Evolutionary conservation across 2,888 invertebrate species (phyloP), one percentile per base, ranked within the genome.

Genomic region (Periphyllus acericola): DNA sequence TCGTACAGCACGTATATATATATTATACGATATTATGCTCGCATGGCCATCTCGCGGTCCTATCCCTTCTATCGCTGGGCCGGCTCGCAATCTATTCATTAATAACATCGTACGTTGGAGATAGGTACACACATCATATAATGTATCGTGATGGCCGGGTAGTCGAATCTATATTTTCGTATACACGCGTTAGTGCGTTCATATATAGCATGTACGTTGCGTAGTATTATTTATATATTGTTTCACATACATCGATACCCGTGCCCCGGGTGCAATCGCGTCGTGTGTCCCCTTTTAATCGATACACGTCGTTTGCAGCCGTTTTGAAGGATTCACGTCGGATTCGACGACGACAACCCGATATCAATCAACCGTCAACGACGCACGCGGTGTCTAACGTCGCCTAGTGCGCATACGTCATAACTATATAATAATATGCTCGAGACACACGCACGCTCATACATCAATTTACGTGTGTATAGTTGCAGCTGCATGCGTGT

Each of bases 301-400:
- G 71, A 72, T 71, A 29, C n/a, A 36, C 74, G 76, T 29, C 72
- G 72, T 60, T 17, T n/a, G 72, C 46, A 46, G 46, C 71, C 40
- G 60, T 83, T 83, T 60, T 60, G 40, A 83, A 55, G 55, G 75
- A 75, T 83, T 83, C 83, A 34, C 60, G 75, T 60, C 75, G 83
- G 75, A 55, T 32, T 40, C 60, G 74, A 60, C 40, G 83, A 83
- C 60, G 83, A 83, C 83, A 83, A 83, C 60, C 36, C 83, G 83
- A 74, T 74, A 83, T 83, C 74, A 75, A 83, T 83, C 83, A 83
- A 83, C 83, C 83, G 83, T 83, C 83, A 74, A 55, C 83, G 32
- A 29, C 52, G 17, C 60, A 40, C 60, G 25, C 21, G 25, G 60
- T 60, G 19, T 60, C 60, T 1, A 21, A 19, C 60, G 9, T 60